Percentiles rank a stretch among this genome's conserved stretches.
Evolutionary conservation across 2,888 invertebrate genomes (phyloP).

Genomic region (Macrosoma leucophasiata): DNA sequence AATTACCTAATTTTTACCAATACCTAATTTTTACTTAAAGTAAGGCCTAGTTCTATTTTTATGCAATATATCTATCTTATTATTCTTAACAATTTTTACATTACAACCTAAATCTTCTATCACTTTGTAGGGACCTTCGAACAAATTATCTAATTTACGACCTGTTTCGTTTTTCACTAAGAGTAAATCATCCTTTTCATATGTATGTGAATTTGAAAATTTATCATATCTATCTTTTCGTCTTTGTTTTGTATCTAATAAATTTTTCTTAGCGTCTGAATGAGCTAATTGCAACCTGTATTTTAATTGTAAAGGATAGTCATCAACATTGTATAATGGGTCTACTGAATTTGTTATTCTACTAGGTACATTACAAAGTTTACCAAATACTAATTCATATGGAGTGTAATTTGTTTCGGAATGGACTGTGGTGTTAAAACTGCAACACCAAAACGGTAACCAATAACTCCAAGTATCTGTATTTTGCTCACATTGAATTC

Average conservation of each 20-base stretch:
- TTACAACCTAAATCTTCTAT: conserved; percentile 16
- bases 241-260: conserved; percentile 11
- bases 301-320: conserved; percentile 8
- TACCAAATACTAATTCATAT: conserved; percentile 16
- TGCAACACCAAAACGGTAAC: conserved; percentile 16
- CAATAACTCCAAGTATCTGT: conserved; percentile 9
- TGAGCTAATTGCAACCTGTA: conserved; percentile 12
- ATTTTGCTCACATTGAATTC: conserved; percentile 8
- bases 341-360: conserved; percentile 1
- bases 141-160: conserved; percentile 16
- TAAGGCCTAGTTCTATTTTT: conserved; percentile 11
- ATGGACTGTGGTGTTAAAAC: conserved; percentile 14
- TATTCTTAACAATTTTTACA: conserved; percentile 11
- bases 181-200: conserved; percentile 13
- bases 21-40: too few relatives aligned
- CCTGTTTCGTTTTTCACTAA: conserved; percentile 15
- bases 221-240: conserved; percentile 15
- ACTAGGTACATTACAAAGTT: conserved; percentile 9
- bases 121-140: conserved; percentile 16
- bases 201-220: conserved; percentile 11
- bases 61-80: conserved; percentile 7
- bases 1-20: too few relatives aligned
- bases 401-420: conserved; percentile 9
- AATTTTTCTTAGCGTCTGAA: conserved; percentile 10
- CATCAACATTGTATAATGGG: conserved; percentile 11